Conservation (phyloP, 2,797 vertebrate genomes). For the Coregonus sp. region DNA sequence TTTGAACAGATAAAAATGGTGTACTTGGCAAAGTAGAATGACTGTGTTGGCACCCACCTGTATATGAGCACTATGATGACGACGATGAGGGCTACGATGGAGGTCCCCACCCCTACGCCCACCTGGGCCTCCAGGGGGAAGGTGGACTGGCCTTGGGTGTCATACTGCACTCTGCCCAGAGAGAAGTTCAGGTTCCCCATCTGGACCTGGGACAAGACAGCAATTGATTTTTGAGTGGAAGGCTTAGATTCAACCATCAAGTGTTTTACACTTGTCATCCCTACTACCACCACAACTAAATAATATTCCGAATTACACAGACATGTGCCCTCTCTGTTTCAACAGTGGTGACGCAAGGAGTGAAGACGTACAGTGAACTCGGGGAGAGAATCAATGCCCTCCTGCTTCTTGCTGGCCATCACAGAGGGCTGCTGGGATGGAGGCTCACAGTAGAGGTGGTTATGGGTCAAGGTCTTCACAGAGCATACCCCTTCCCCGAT, state of each 20-base stretch:
- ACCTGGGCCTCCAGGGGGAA: conserved; percentile 94
- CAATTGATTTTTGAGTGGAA: not conserved
- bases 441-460: conserved; percentile 94
- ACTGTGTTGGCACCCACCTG: conserved; percentile 59
- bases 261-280: not conserved
- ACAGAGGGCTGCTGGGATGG: conserved; percentile 84
- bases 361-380: conserved; percentile 87
- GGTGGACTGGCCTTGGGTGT: conserved; percentile 84
- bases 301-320: no score
- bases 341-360: not conserved
- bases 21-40: not conserved
- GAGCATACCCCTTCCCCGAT: conserved; percentile 88
- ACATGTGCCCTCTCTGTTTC: not conserved
- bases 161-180: conserved; percentile 89
- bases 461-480: conserved; percentile 91
- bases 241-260: not conserved
- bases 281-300: not conserved
- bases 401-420: conserved; percentile 70
- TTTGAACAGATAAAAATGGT: not conserved
- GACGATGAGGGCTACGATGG: conserved; percentile 91
- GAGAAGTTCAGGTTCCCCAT: conserved; percentile 93
- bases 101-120: conserved; percentile 89
- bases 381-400: conserved; percentile 82
- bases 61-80: conserved; percentile 95
- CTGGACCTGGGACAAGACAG: conserved; percentile 77